Conservation (phyloP, 53 echinoderm and acorn worm genomes). For the Holothuria leucospilota region DNA sequence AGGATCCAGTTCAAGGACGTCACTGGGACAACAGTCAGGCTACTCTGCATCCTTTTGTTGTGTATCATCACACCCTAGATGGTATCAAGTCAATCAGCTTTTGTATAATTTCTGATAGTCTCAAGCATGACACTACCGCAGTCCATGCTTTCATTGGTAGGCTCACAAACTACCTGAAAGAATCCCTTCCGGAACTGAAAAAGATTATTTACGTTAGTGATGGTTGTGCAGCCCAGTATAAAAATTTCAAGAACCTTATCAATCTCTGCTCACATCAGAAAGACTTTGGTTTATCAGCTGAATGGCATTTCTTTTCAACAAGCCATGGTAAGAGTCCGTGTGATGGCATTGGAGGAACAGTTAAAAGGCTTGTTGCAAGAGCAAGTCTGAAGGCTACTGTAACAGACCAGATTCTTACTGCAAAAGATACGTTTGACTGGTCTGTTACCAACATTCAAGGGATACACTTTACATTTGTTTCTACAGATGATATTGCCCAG, state of each 20-base stretch:
- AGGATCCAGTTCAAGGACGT: no score
- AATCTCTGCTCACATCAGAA: slow-evolving; percentile 45
- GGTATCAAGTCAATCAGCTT: no score
- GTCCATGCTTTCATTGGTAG: no score
- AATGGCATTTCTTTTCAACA: slow-evolving; percentile 66
- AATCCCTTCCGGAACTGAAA: no score
- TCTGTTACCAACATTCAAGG: background rate
- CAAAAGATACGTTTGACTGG: slow-evolving; percentile 3
- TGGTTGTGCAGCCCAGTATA: slow-evolving; percentile 62
- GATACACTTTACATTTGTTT: background rate
- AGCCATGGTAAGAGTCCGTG: slow-evolving; percentile 57
- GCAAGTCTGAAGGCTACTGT: slow-evolving; percentile 42
- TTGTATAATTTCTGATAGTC: no score
- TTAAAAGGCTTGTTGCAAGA: slow-evolving; percentile 46
- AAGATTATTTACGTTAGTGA: no score
- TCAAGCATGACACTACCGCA: no score
- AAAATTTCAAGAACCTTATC: slow-evolving; percentile 28
- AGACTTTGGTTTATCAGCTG: slow-evolving; percentile 33
- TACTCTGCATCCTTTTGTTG: no score
- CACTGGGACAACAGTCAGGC: no score
- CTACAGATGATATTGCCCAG: no score
- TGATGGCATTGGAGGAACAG: slow-evolving; percentile 61
- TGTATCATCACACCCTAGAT: no score
- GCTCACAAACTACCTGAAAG: no score
- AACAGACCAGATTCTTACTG: slow-evolving; percentile 39